Percentiles rank a stretch among this genome's conserved stretches.
These are phyloP conservation scores for Argya squamiceps DNA, from an alignment of 2,797 vertebrate species.

Conservation along the genomic window DNA sequence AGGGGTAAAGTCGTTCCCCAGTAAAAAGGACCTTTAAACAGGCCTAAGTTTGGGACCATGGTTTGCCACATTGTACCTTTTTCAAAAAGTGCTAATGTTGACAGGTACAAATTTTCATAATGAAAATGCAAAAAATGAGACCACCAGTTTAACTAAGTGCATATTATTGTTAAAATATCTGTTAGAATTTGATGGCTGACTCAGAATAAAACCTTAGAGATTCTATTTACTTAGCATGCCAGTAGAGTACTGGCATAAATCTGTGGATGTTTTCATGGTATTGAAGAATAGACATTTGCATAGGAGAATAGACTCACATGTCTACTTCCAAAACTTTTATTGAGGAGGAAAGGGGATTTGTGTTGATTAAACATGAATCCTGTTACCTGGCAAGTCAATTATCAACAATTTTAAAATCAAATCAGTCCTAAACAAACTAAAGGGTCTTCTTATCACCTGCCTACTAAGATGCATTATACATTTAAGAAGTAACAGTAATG, in stretches of 20 bases:
- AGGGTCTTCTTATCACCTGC: background rate
- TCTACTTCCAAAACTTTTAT: background rate
- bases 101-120: background rate
- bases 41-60: accelerated
- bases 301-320: background rate
- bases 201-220: background rate
- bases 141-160: background rate
- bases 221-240: background rate
- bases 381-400: background rate
- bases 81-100: background rate
- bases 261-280: background rate
- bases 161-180: background rate
- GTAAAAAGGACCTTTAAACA: background rate
- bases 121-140: background rate
- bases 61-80: background rate
- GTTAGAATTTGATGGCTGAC: background rate
- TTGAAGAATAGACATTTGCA: background rate
- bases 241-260: background rate
- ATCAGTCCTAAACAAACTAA: background rate
- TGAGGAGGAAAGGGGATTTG: background rate
- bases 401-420: background rate
- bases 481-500: background rate
- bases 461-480: background rate
- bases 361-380: background rate
- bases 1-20: background rate